Base-by-base conservation (phyloP, 2,113 vertebrate species). In the Petromus typicus region DNA sequence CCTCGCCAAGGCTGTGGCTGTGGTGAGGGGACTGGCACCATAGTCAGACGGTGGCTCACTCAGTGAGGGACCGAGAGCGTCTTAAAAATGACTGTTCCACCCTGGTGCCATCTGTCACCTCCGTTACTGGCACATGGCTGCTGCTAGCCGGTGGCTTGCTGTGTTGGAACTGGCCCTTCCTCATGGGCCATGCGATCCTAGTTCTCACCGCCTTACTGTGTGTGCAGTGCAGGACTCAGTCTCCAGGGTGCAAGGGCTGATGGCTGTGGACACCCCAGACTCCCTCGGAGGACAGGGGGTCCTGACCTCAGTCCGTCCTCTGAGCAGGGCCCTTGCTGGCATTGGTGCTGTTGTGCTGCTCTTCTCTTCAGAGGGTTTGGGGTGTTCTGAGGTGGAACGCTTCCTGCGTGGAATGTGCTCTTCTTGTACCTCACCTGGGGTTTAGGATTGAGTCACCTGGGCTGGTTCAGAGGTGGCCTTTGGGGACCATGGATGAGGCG, bases 61-160 rank as follows among this genome's bases (percentile, higher is more conserved):
- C 81, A n/a, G 0, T 14, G 0, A 6, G 43, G 63, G n/a, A 34
- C 56, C 14, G 0, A 0, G 0, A 0, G 5, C 8, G 1, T 86
- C 75, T 51, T 63, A 9, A 75, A 83, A 82, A 20, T 7, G 25
- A 11, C 89, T 2, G 40, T 43, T 37, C 56, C 51, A 7, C 32
- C 30, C 64, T 1, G 0, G 40, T 2, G 0, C 48, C 56, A 5
- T 96, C 81, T 67, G 0, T 66, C 81, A 22, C 66, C 81, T 20
- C 34, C 56, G 4, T 64, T 43, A 59, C 32, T 27, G 27, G 4
- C 91, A 32, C 9, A 0, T 32, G 48, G 3, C 16, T 13, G 14
- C 43, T 73, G 69, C 61, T 56, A 25, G 67, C 63, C 40, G 18
- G 16, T 32, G 90, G 43, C 13, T 57, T 86, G 57, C 81, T 84